A percentile compares a stretch with the other conserved stretches of the same genome.
phyloP scores from a whole-genome alignment of 2,113 vertebrate species.

The Ageneiosus marmoratus region DNA sequence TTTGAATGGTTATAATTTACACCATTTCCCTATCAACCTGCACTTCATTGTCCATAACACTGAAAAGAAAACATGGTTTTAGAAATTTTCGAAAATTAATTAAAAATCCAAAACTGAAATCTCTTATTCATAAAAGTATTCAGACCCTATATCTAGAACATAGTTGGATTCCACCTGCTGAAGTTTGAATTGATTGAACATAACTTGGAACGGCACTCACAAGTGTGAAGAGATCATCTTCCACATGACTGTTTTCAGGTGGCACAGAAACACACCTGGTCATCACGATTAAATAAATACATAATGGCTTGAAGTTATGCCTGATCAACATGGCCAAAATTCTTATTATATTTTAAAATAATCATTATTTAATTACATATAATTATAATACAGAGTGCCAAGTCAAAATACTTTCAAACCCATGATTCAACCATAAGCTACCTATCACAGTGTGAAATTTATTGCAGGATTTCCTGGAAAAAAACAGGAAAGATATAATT shows the following conservation, averaged over 20 bases:
- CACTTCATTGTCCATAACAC: not conserved
- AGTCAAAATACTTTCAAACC: not conserved
- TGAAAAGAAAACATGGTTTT: too few species aligned
- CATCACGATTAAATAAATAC: not conserved
- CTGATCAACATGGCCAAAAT: not conserved
- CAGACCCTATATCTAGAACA: not conserved
- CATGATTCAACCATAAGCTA: not conserved
- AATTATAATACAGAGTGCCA: too few species aligned
- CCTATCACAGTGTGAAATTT: not conserved
- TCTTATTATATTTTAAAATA: not conserved
- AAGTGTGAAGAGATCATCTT: not conserved
- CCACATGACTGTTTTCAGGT: conserved; percentile 38
- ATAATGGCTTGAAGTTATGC: not conserved
- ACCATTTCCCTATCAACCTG: not conserved
- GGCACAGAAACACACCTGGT: conserved; percentile 47
- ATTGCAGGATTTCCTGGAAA: not conserved
- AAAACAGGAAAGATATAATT: not conserved
- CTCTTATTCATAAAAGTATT: not conserved
- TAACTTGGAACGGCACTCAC: not conserved
- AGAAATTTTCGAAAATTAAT: too few species aligned
- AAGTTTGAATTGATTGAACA: not conserved
- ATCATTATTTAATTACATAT: not conserved
- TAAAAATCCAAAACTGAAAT: not conserved
- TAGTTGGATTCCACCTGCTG: not conserved
- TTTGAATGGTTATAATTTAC: not conserved